Evolutionary conservation across 2,888 invertebrate genomes (phyloP).

Genomic region (Lycophotia porphyrea): DNA sequence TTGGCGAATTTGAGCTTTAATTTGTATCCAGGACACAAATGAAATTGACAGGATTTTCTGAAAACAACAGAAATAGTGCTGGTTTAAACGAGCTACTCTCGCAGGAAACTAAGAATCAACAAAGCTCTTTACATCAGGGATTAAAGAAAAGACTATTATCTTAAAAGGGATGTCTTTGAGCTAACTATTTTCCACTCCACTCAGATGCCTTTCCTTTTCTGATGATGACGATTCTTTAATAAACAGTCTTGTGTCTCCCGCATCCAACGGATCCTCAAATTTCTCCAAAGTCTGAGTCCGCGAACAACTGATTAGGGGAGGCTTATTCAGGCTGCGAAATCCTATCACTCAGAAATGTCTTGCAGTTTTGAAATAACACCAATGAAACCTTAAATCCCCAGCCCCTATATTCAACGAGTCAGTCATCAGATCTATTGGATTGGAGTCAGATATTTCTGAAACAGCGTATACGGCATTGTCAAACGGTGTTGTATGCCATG

Average conservation of each 20-base stretch:
- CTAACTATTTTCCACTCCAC: background rate
- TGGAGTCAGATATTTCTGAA: too few species aligned
- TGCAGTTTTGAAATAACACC: background rate
- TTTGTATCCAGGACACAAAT: too few species aligned
- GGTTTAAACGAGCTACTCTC: too few species aligned
- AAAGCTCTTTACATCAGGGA: background rate
- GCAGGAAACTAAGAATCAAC: background rate
- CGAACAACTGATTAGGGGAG: background rate
- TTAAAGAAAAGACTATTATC: background rate
- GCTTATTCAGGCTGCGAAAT: background rate
- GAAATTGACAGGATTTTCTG: background rate
- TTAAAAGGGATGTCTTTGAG: background rate
- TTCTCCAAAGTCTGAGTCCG: background rate
- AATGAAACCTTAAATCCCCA: background rate
- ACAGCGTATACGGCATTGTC: too few species aligned
- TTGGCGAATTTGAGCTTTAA: constrained; percentile 15
- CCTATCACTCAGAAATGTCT: too few species aligned
- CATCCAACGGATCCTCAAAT: background rate
- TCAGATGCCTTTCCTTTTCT: background rate
- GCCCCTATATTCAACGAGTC: too few species aligned
- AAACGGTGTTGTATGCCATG: too few species aligned
- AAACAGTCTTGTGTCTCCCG: background rate
- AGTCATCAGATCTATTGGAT: too few species aligned
- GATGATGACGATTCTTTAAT: background rate
- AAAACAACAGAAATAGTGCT: too few species aligned